Base-by-base conservation (phyloP, 1,140 invertebrate species). In the Temnothorax nylanderi region DNA sequence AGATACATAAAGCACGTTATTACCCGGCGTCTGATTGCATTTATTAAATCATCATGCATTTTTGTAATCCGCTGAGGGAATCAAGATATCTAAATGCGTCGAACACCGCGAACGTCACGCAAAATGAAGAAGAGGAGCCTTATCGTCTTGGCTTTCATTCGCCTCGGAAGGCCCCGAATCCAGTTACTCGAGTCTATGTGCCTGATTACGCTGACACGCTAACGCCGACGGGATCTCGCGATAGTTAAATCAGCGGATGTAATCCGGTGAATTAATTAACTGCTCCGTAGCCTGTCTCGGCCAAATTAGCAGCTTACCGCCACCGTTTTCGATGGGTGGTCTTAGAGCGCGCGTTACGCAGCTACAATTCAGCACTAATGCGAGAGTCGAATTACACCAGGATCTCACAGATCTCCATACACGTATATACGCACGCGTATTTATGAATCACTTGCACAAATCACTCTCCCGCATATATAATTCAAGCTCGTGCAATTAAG, bases 201-300 rank as follows among this genome's bases (percentile, higher is more conserved):
- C 5, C 32, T 37, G 51, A 77, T 86, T 86, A 80, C 60, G 56
- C 56, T 26, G 37, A 58, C 51, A 32, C 32, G 58, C 41, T 16
- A 4, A 41, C 1, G 56, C 44, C 8, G 65, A 49, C 69, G 34
- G 6, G 41, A 56, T 44, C n/a, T 26, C 44, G 67, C 11, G 62
- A 77, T 86, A 37, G 82, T 16, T 10, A 49, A 77, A 86, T 85
- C 69, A 51, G n/a, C 34, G 51, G 74, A 58, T 32, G 67, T 21
- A 86, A 87, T 86, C 37, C 47, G 47, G 44, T 32, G 65, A 88
- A 78, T 88, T 72, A 88, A 87, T 88, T 87, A 88, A 54, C 56
- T 5, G 32, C 26, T n/a, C 32, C 18, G 26, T 26, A 51, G 26
- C 26, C 37, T n/a, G 26, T 34, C 32, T 6, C 16, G 54, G 54